phyloP scores from a whole-genome alignment of 2,888 invertebrate species.

The Drosophila tripunctata region DNA sequence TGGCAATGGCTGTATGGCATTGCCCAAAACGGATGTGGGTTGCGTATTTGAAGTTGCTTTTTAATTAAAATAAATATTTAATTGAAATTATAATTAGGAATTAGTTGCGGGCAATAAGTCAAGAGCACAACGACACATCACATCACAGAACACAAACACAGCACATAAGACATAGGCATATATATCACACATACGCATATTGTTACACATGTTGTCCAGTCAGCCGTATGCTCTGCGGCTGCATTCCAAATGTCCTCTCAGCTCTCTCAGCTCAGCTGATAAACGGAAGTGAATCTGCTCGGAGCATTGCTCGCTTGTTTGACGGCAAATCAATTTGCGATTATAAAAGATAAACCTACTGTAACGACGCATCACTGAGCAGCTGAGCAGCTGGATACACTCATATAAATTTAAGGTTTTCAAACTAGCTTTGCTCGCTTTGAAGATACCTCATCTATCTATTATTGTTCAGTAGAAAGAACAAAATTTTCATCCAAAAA shows the following conservation, averaged over 20 bases:
- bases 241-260: constrained; percentile 35
- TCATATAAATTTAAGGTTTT: too few relatives aligned
- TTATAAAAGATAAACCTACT: constrained; percentile 52
- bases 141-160: constrained; percentile 3
- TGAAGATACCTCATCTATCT: too few relatives aligned
- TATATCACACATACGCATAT: neutral
- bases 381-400: constrained; percentile 5
- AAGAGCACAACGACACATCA: constrained; percentile 32
- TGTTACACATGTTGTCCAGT: constrained; percentile 18
- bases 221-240: constrained; percentile 19
- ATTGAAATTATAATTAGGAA: constrained; percentile 71
- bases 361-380: constrained; percentile 14
- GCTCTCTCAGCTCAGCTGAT: neutral
- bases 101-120: constrained; percentile 69
- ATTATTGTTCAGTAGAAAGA: too few relatives aligned
- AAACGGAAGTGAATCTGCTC: constrained; percentile 1
- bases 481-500: too few relatives aligned
- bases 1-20: constrained; percentile 15
- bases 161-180: neutral
- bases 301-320: constrained; percentile 6
- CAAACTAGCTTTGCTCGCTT: too few relatives aligned
- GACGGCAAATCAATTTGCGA: constrained; percentile 59
- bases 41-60: constrained; percentile 72
- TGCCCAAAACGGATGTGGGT: constrained; percentile 47
- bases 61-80: constrained; percentile 80